A percentile compares a stretch with the other conserved stretches of the same genome.
Evolutionary conservation across 2,797 vertebrate species (phyloP).

Genomic region (Acestrorhynchus altus): DNA sequence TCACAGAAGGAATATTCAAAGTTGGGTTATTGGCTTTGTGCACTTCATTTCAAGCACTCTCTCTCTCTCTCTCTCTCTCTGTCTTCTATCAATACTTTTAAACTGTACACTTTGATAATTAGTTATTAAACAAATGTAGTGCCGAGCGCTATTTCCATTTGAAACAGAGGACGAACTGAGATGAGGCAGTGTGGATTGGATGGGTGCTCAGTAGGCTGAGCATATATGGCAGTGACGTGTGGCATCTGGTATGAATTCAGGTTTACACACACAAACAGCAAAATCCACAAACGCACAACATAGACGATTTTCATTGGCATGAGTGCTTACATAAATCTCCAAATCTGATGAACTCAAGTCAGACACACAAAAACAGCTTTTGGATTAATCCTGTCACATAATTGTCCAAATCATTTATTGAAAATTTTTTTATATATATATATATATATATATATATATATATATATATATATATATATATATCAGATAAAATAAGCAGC

Average conservation of each 20-base stretch:
- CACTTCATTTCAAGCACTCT: background rate
- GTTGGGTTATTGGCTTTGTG: constrained; percentile 2
- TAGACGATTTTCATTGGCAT: background rate
- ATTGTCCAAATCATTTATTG: background rate
- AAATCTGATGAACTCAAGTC: constrained; percentile 3
- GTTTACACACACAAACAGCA: background rate
- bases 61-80: background rate
- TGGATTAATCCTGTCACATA: constrained; percentile 20
- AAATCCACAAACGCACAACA: constrained; percentile 2
- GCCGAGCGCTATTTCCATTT: too few species aligned
- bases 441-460: background rate
- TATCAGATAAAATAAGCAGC: constrained; percentile 14
- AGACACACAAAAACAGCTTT: background rate
- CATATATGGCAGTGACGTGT: background rate
- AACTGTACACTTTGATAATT: too few species aligned
- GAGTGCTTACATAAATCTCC: constrained; percentile 19
- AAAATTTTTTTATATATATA: background rate
- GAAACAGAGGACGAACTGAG: too few species aligned
- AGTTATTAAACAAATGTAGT: too few species aligned
- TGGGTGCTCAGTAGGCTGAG: background rate
- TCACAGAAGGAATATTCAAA: constrained; percentile 44
- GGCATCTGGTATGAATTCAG: background rate
- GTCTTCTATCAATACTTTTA: too few species aligned
- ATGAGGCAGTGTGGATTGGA: background rate
- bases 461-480: constrained; percentile 1